Base-by-base conservation (phyloP, 1,140 invertebrate species). In the Atta colombica region DNA sequence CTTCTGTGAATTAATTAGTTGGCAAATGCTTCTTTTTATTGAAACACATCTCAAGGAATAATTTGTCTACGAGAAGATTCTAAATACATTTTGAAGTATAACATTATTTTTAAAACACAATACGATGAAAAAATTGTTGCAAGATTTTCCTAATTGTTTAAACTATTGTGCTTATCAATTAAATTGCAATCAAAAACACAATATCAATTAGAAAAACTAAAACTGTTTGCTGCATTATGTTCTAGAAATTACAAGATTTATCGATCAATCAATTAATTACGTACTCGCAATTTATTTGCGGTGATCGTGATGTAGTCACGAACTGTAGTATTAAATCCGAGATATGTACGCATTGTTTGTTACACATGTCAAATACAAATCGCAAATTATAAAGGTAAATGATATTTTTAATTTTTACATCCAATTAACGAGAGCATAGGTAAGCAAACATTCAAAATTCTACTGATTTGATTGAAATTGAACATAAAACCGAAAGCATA, bases 341-440 rank as follows among this genome's bases (percentile, higher is more conserved):
- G 63, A 82, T 65, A 72, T 18, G 14, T 61, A 84, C 28, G 14
- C 8, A 49, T 60, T 65, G 68, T 84, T 69, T 65, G 28, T 87
- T 45, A 7, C 35, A 28, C 18, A 58, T 69, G 45, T 81, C 66
- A 66, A 81, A 14, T 2, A 2, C 49, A 53, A 35, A 35, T 35
- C 51, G 63, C 31, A 66, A 88, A 85, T 89, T 85, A 88, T 88
- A 66, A 85, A 85, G 80, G 77, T 60, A 89, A 85, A 88, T 85
- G 66, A 72, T 66, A 65, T 71, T 88, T 85, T 85, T 82, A 69
- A 45, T 3, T 49, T 39, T 71, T 25, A 69, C 63, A 77, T 87
- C 35, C 63, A 87, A 87, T 77, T 87, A 88, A 63, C 35, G 21
- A 49, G 31, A 25, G 28, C 12, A n/a, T 31, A 58, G 31, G 31